phyloP scores from a whole-genome alignment of 1,140 invertebrate species.

The Drosophila serrata region DNA sequence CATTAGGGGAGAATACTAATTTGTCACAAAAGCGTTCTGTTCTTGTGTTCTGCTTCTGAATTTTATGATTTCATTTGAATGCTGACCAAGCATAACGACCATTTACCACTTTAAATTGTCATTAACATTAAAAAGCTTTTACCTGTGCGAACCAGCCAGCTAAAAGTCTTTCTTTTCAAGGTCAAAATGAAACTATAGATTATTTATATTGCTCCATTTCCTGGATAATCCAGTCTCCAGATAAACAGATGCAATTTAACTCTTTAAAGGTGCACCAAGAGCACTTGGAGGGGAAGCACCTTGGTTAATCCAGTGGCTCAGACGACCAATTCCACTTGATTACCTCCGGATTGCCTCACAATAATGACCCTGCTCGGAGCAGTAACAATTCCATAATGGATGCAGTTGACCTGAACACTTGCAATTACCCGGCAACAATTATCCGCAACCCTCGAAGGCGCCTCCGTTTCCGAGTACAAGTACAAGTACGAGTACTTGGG shows the following conservation, averaged over 20 bases:
- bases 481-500: not conserved
- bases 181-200: not conserved
- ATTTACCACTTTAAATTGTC: conserved; percentile 3
- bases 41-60: not conserved
- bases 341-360: conserved; percentile 15
- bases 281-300: not conserved
- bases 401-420: conserved; percentile 21
- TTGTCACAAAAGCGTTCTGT: not conserved
- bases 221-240: not conserved
- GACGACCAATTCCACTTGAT: conserved; percentile 1
- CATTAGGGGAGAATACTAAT: not conserved
- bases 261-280: not conserved
- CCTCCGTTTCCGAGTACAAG: conserved; percentile 1
- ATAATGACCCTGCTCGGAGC: conserved; percentile 9
- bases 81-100: not conserved
- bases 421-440: conserved; percentile 34
- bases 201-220: not conserved
- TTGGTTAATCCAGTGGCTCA: not conserved
- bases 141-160: not conserved
- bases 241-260: not conserved
- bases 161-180: not conserved
- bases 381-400: conserved; percentile 10
- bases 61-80: conserved; percentile 2
- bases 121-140: conserved; percentile 9
- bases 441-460: conserved; percentile 17